Conservation (phyloP, 2,797 vertebrate species). For the Coreius guichenoti region DNA sequence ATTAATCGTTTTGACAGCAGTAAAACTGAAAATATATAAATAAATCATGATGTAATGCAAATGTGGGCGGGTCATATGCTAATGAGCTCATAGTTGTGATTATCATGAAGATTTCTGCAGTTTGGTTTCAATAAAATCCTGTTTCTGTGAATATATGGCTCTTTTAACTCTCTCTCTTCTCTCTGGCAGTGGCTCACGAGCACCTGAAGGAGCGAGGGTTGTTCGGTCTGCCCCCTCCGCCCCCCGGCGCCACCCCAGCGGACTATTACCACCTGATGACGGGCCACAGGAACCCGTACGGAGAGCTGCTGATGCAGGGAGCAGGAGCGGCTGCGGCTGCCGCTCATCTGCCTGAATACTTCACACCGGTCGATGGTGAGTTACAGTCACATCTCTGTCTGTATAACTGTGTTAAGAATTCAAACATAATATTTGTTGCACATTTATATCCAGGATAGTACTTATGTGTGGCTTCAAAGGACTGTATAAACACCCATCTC, state of each 20-base stretch:
- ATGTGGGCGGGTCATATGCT: background rate
- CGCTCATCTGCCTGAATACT: slow-evolving; percentile 90
- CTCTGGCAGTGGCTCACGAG: slow-evolving; percentile 87
- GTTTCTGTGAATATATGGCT: background rate
- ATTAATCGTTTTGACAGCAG: too few species aligned
- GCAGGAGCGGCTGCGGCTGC: slow-evolving; percentile 75
- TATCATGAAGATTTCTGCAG: background rate
- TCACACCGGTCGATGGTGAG: slow-evolving; percentile 95
- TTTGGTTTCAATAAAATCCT: too few species aligned
- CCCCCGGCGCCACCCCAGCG: slow-evolving; percentile 80
- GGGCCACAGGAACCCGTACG: slow-evolving; percentile 86
- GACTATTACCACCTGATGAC: slow-evolving; percentile 98
- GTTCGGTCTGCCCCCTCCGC: slow-evolving; percentile 84
- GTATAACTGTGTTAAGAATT: background rate
- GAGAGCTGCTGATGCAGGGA: slow-evolving; percentile 90
- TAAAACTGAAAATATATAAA: background rate
- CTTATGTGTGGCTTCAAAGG: slow-evolving; percentile 2
- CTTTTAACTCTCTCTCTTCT: background rate
- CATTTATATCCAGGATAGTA: background rate
- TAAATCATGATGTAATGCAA: background rate
- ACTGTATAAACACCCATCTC: background rate
- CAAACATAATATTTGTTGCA: background rate
- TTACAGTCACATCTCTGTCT: slow-evolving; percentile 42
- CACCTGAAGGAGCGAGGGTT: slow-evolving; percentile 91
- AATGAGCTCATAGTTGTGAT: background rate